A percentile compares a stretch with the other conserved stretches of the same genome.
These are phyloP conservation scores for Tuta absoluta DNA, from an alignment of 2,888 invertebrate species.

Conservation along the genomic window DNA sequence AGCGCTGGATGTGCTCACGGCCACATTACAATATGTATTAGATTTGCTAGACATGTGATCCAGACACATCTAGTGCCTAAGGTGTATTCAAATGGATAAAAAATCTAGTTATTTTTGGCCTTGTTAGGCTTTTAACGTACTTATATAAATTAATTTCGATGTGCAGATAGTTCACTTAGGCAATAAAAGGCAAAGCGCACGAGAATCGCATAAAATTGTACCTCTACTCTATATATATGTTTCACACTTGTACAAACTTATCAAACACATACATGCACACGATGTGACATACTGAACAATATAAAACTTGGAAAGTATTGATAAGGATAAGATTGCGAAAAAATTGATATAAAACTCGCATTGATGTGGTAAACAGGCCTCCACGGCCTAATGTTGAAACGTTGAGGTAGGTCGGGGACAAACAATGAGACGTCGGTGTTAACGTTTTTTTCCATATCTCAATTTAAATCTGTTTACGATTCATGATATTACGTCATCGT, in stretches of 20 bases:
- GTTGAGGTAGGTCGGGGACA: conserved; percentile 65
- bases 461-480: conserved; percentile 39
- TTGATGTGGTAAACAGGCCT: conserved; percentile 14
- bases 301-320: neutral
- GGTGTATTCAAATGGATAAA: neutral
- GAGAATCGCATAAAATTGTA: neutral
- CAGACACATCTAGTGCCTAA: neutral
- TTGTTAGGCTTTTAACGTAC: neutral
- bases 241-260: conserved; percentile 17
- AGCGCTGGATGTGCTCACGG: conserved; percentile 5
- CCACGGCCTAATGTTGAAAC: conserved; percentile 38
- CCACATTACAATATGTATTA: conserved; percentile 14
- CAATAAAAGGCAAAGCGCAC: neutral
- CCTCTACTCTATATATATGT: too few relatives aligned
- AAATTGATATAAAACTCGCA: neutral
- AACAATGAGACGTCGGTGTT: conserved; percentile 36
- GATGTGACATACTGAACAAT: neutral
- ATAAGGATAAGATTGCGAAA: conserved; percentile 17
- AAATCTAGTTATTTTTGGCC: neutral
- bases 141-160: too few relatives aligned
- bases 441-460: conserved; percentile 36
- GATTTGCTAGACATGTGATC: neutral
- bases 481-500: conserved; percentile 39
- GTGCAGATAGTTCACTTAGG: neutral
- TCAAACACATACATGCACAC: neutral